phyloP scores from a whole-genome alignment of 2,888 invertebrate species.

The Diabrotica balteata region DNA sequence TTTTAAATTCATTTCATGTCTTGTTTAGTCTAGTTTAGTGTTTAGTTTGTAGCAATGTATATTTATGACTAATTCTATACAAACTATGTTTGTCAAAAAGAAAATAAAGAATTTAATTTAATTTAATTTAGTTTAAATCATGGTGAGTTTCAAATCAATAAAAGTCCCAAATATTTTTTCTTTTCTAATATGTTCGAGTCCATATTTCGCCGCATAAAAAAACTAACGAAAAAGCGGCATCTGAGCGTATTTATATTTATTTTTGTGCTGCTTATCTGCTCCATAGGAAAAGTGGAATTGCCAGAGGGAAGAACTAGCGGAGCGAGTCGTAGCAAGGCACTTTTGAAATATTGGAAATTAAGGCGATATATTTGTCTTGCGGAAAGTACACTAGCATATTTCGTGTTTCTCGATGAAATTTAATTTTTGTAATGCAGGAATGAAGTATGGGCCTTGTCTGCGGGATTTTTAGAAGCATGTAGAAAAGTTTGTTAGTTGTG shows the following conservation, averaged over 20 bases:
- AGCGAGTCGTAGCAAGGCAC: slow-evolving; percentile 25
- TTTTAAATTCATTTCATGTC: too few species aligned
- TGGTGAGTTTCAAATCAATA: too few species aligned
- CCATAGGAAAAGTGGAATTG: slow-evolving; percentile 36
- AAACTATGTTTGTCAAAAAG: too few species aligned
- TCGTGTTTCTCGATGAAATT: slow-evolving; percentile 32
- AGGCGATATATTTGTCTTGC: slow-evolving; percentile 40
- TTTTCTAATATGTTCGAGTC: too few species aligned
- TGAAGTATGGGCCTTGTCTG: slow-evolving; percentile 22
- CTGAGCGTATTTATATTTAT: slow-evolving; percentile 39
- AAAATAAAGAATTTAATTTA: too few species aligned
- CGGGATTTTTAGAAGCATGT: slow-evolving; percentile 11
- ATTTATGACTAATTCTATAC: too few species aligned
- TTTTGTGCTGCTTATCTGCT: slow-evolving; percentile 39
- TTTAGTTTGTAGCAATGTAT: too few species aligned
- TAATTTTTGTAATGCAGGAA: slow-evolving; percentile 34
- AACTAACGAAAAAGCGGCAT: slow-evolving; percentile 21
- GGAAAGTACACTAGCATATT: slow-evolving; percentile 31
- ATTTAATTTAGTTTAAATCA: too few species aligned
- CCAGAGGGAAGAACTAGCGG: slow-evolving; percentile 12
- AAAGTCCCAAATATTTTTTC: too few species aligned
- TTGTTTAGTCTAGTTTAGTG: too few species aligned
- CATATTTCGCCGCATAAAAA: too few species aligned
- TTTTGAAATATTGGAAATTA: slow-evolving; percentile 44
- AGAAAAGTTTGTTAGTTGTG: background rate